These are phyloP conservation scores for Lithosia quadra DNA, from an alignment of 2,888 invertebrate species.

Conservation along the genomic window DNA sequence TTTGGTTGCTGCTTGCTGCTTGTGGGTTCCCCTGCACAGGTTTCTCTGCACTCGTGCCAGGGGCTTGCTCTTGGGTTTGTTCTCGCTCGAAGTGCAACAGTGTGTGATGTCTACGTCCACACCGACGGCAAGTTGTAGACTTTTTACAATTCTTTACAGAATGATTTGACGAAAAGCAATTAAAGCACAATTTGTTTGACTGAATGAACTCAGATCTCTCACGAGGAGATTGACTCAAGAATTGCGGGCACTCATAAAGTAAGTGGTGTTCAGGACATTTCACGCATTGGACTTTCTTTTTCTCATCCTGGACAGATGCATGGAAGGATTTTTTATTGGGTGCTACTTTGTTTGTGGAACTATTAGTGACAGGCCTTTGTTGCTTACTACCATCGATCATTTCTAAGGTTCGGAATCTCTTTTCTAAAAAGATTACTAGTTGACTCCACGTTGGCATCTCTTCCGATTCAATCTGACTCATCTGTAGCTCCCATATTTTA, in stretches of 20 bases:
- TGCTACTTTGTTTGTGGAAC: conserved; percentile 12
- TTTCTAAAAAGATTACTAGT: conserved; percentile 19
- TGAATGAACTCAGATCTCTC: conserved; percentile 27
- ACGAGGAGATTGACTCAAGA: conserved; percentile 13
- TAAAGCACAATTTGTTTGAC: conserved; percentile 25
- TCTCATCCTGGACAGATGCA: conserved; percentile 15
- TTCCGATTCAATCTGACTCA: background rate
- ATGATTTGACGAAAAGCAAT: conserved; percentile 24
- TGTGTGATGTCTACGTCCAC: conserved; percentile 29
- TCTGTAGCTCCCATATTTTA: conserved; percentile 20
- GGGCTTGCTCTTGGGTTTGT: background rate
- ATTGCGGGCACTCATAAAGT: conserved; percentile 23
- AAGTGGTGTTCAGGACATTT: conserved; percentile 20
- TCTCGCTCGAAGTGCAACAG: conserved; percentile 25
- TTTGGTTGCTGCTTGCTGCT: background rate
- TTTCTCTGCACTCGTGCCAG: conserved; percentile 2
- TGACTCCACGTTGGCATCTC: conserved; percentile 22
- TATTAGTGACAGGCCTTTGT: background rate
- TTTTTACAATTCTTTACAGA: conserved; percentile 21
- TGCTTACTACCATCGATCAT: conserved; percentile 22
- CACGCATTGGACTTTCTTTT: conserved; percentile 15
- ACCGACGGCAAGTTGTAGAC: conserved; percentile 22
- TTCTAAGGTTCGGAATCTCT: conserved; percentile 24
- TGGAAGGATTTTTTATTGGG: conserved; percentile 21
- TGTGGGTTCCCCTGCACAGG: no score